Base-by-base conservation (phyloP, 2,888 invertebrate species). In the Hoplodrina ambigua region DNA sequence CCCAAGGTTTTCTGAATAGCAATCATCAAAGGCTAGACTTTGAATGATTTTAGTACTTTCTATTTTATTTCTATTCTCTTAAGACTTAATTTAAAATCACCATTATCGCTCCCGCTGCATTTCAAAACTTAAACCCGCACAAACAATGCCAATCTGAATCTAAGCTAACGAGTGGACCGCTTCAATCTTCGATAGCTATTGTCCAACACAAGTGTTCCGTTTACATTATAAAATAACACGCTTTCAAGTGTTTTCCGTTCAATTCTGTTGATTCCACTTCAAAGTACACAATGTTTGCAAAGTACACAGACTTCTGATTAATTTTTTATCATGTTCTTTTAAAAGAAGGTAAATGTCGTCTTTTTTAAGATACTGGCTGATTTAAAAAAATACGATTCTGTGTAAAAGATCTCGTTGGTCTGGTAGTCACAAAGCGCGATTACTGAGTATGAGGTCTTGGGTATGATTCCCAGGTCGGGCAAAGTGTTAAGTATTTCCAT, bases 161-260 rank as follows among this genome's bases (percentile, higher is more conserved):
- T 86, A 86, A 85, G 77, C 82, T 79, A 85, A 81, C 77, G 77
- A 88, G 88, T 86, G 87, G 78, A 70, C 77, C 67, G 80, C 84
- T 84, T 84, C 82, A 84, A 86, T 87, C 87, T 86, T 80, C 83
- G 79, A 89, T 87, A 82, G 88, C 88, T 80, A 87, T 91, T 92
- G 92, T 91, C 89, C 87, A 81, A 86, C 86, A 85, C 71, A 76
- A 90, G 89, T 77, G 83, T 70, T 75, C 73, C 87, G 85, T 87
- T 88, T 87, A 86, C 78, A 82, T 81, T 85, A 86, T 70, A 82
- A 82, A 85, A 85, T 78, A 81, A 77, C 69, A 81, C 68, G 59
- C 63, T 72, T 72, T 17, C 20, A 59, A 57, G 66, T 67, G 58
- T 68, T 69, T 71, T 69, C 68, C 25, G 17, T 62, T 67, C 50